Conservation (phyloP, 2,888 invertebrate species). For the Pantelozetes paolii region DNA sequence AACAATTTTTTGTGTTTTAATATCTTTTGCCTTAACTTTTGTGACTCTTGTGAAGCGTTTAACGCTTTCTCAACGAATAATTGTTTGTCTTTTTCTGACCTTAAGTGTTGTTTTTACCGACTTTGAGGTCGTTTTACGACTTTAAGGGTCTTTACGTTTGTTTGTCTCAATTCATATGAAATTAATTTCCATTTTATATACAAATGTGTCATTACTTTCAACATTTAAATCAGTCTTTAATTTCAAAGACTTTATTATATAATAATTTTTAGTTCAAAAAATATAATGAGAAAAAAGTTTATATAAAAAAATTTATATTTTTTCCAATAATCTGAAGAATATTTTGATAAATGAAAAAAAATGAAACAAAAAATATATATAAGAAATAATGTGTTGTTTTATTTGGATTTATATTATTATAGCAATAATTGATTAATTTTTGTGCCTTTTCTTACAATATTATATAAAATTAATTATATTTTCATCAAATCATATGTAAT, state of each 20-base stretch:
- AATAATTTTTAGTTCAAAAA: slow-evolving; percentile 4
- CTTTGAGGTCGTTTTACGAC: background rate
- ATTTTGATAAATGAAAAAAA: slow-evolving; percentile 21
- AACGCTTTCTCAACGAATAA: slow-evolving; percentile 13
- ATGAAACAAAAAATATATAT: background rate
- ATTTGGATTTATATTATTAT: background rate
- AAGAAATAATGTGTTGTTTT: background rate
- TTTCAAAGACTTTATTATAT: background rate
- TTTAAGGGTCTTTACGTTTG: background rate
- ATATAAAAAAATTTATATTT: slow-evolving; percentile 3
- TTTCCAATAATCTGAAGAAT: slow-evolving; percentile 6
- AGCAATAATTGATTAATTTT: slow-evolving; percentile 22
- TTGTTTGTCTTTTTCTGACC: background rate
- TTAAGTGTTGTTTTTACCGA: too few species aligned
- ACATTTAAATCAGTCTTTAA: background rate
- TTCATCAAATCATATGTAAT: background rate
- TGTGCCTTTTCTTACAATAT: slow-evolving; percentile 9
- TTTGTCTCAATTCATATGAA: slow-evolving; percentile 14
- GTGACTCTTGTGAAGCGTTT: slow-evolving; percentile 7
- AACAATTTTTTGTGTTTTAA: too few species aligned
- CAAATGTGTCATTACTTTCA: background rate
- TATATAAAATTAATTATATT: slow-evolving; percentile 6
- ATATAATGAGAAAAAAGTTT: background rate
- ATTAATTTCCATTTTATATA: background rate
- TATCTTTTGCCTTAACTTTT: background rate